phyloP scores from a whole-genome alignment of 2,888 invertebrate genomes.

The Sinelater perroti region DNA sequence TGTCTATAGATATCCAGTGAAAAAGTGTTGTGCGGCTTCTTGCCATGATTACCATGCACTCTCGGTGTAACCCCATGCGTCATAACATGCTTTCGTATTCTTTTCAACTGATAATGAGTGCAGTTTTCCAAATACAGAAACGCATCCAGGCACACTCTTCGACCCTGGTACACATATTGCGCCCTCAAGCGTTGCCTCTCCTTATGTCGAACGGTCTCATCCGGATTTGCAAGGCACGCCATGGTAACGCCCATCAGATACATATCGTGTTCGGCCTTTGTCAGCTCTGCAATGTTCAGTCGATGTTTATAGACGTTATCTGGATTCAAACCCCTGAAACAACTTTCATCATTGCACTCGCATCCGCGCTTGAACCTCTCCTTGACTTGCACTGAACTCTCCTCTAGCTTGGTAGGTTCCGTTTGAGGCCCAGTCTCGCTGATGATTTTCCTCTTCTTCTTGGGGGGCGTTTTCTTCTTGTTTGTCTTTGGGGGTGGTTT shows the following conservation, averaged over 20 bases:
- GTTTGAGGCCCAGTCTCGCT: too few species aligned
- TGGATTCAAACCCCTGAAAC: conserved; percentile 75
- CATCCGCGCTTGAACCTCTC: conserved; percentile 76
- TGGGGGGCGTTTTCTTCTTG: too few species aligned
- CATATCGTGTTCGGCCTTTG: conserved; percentile 84
- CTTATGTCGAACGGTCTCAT: conserved; percentile 75
- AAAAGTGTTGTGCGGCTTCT: conserved; percentile 82
- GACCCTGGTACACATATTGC: conserved; percentile 80
- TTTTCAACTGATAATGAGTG: conserved; percentile 79
- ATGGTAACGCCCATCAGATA: conserved; percentile 84
- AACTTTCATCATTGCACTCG: conserved; percentile 78
- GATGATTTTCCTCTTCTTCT: too few species aligned
- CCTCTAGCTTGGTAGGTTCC: conserved; percentile 74
- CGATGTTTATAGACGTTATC: conserved; percentile 79
- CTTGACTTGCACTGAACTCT: conserved; percentile 73
- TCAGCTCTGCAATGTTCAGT: conserved; percentile 79
- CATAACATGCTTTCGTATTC: conserved; percentile 80
- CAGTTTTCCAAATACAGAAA: conserved; percentile 82
- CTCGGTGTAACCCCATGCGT: conserved; percentile 80
- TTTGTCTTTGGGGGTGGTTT: too few species aligned
- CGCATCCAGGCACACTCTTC: conserved; percentile 79
- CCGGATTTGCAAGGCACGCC: conserved; percentile 79
- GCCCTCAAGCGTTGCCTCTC: conserved; percentile 76
- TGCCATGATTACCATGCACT: conserved; percentile 82
- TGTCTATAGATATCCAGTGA: conserved; percentile 80